A percentile compares a stretch with the other conserved stretches of the same genome.
Evolutionary conservation across 2,888 invertebrate species (phyloP).

Genomic region (Ichneumoninae sp.): DNA sequence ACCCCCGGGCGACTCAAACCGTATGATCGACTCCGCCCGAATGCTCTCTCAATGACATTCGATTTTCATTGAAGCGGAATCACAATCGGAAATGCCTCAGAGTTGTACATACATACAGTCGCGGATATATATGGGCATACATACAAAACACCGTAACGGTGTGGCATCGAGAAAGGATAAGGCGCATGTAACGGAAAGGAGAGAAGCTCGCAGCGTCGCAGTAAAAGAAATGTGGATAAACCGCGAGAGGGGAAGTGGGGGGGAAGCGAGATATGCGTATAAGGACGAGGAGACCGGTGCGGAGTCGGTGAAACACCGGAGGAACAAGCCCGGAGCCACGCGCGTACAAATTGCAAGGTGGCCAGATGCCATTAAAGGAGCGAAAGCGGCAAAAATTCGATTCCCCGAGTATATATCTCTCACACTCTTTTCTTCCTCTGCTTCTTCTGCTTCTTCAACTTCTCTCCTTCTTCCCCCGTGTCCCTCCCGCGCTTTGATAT

Average conservation of each 20-base stretch:
- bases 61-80: slow-evolving; percentile 15
- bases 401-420: slow-evolving; percentile 57
- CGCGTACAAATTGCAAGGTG: slow-evolving; percentile 76
- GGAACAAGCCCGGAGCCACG: slow-evolving; percentile 62
- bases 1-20: neutral
- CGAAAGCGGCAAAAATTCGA: slow-evolving; percentile 80
- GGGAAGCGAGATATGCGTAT: slow-evolving; percentile 32
- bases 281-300: slow-evolving; percentile 35
- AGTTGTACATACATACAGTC: neutral
- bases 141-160: neutral
- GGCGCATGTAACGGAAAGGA: neutral
- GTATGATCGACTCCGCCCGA: slow-evolving; percentile 43
- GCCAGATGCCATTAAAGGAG: slow-evolving; percentile 76
- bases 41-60: slow-evolving; percentile 14
- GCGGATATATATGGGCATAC: neutral
- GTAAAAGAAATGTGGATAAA: slow-evolving; percentile 11
- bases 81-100: too few relatives aligned
- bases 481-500: slow-evolving; percentile 28
- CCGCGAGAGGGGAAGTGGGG: neutral
- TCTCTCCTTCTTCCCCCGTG: slow-evolving; percentile 42
- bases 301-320: slow-evolving; percentile 38
- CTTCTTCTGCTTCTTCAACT: slow-evolving; percentile 55
- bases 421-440: slow-evolving; percentile 42
- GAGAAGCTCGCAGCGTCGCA: neutral
- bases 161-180: neutral